Evolutionary conservation across 2,888 invertebrate genomes (phyloP), one percentile per base, ranked within the genome.

Genomic region (Halocaridina rubra): DNA sequence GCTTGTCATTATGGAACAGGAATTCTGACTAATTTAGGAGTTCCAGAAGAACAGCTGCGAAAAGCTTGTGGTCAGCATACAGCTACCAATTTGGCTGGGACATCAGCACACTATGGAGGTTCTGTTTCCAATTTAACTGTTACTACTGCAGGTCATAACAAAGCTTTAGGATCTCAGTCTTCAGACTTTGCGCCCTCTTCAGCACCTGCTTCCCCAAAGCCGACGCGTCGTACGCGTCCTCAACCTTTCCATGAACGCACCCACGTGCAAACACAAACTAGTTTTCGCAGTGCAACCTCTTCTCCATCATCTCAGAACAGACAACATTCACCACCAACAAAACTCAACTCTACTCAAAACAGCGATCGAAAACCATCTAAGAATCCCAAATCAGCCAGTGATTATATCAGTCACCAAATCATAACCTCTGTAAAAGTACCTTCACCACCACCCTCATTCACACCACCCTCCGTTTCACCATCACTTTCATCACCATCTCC

Each of bases 231-330:
- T 19, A 69, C 59, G 5, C 80, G 33, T 57, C 85, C 80, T 24
- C 67, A 80, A 59, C 80, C 74, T 5, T 22, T 29, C 67, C 71
- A 75, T 13, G 76, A 81, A n/a, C 19, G 80, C 2, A 81, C 72
- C 27, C 77, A 80, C 16, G 85, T 78, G 29, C 67, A 81, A 61
- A 85, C 85, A 8, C 85, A 81, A 72, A 85, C 85, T n/a, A 85
- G 85, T 46, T 81, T 85, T 64, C 64, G 81, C 22, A 85, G 80
- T 10, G 22, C 74, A 13, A 69, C 74, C 1, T 57, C 76, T 22
- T 53, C 85, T 3, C 30, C 80, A 1, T 19, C 71, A 10, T 30
- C 80, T 16, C 30, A 57, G 1, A 69, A 19, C 32, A 61, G 30
- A 22, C 33, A 57, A 33, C 19, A 30, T 22, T 53, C 81, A 8